Evolutionary conservation across 2,888 invertebrate genomes (phyloP).

Genomic region (Aphodius sticticus): DNA sequence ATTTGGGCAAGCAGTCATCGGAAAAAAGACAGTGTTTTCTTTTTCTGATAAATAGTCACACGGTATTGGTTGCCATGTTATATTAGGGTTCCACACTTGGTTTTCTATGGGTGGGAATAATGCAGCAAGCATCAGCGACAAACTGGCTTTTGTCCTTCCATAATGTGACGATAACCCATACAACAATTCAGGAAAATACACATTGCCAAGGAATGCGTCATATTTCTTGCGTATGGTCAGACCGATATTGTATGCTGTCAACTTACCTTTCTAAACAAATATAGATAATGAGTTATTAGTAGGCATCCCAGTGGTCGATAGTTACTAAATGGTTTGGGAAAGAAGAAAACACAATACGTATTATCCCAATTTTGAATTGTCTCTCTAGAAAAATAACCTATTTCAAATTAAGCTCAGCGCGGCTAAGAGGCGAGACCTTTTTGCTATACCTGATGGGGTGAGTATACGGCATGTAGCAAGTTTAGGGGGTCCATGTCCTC

Average conservation of each 20-base stretch:
- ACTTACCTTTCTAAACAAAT: not conserved
- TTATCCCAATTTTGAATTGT: too few relatives aligned
- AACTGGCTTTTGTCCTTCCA: not conserved
- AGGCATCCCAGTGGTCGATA: too few relatives aligned
- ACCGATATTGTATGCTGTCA: conserved; percentile 9
- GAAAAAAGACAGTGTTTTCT: conserved; percentile 6
- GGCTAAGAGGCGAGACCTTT: too few relatives aligned
- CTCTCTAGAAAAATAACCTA: too few relatives aligned
- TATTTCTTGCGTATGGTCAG: not conserved
- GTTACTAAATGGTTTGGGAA: too few relatives aligned
- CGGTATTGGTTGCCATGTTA: conserved; percentile 14
- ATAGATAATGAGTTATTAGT: not conserved
- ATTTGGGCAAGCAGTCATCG: not conserved
- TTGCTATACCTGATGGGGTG: too few relatives aligned
- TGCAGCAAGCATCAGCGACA: not conserved
- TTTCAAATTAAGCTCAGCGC: too few relatives aligned
- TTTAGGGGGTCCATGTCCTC: too few relatives aligned
- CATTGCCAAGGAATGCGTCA: not conserved
- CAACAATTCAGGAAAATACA: conserved; percentile 6
- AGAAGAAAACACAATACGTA: too few relatives aligned
- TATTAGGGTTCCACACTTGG: conserved; percentile 5
- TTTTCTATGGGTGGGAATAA: not conserved
- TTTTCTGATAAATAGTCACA: not conserved
- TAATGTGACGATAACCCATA: not conserved
- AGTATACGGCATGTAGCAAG: too few relatives aligned